Evolutionary conservation across 92 coral and sea anemone species (phyloP).

Genomic region (Porites cylindrica): DNA sequence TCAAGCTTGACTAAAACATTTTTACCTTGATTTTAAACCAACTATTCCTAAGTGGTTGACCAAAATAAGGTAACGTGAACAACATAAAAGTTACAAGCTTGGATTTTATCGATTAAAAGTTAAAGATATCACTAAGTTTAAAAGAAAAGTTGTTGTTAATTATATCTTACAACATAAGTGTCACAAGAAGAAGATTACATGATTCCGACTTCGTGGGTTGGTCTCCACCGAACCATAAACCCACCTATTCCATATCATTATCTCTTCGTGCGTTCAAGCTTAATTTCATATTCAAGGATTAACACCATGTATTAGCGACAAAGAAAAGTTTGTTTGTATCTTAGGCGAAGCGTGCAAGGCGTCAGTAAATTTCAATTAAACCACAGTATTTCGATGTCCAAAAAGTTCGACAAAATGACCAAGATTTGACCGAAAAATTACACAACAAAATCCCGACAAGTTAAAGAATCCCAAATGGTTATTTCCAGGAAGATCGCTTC

Average conservation of each 20-base stretch:
- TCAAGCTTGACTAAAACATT: slow-evolving; percentile 16
- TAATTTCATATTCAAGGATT: slow-evolving; percentile 3
- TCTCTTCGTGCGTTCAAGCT: background rate
- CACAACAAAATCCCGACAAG: background rate
- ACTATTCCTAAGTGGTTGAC: slow-evolving; percentile 29
- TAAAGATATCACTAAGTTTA: background rate
- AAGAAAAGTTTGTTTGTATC: background rate
- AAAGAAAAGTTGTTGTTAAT: slow-evolving; percentile 7
- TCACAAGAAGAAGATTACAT: background rate
- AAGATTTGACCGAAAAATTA: slow-evolving; percentile 17
- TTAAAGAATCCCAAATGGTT: background rate
- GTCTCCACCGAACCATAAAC: background rate
- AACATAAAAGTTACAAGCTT: slow-evolving; percentile 21
- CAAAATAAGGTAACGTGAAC: slow-evolving; percentile 16
- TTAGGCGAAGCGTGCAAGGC: background rate
- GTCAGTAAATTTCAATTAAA: background rate
- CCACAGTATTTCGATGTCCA: slow-evolving; percentile 4
- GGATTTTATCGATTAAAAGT: background rate
- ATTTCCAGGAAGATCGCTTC: slow-evolving; percentile 34
- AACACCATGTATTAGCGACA: background rate
- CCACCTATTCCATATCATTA: slow-evolving; percentile 23
- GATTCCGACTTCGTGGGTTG: slow-evolving; percentile 18
- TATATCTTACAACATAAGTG: slow-evolving; percentile 8
- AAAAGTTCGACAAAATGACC: background rate
- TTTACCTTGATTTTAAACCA: background rate